phyloP scores from a whole-genome alignment of 1,140 invertebrate genomes.

The Sinella curviseta region DNA sequence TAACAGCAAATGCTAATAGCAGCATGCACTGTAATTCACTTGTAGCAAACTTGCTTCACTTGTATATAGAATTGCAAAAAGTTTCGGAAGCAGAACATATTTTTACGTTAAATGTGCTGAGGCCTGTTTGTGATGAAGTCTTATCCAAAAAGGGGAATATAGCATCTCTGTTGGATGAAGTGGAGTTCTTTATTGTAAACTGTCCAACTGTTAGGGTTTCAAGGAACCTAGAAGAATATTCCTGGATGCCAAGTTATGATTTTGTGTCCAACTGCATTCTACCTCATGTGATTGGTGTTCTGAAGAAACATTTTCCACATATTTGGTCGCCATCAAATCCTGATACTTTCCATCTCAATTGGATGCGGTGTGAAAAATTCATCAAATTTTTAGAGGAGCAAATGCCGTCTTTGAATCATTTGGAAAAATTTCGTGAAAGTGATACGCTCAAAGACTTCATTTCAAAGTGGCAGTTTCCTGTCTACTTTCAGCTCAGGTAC shows the following conservation, averaged over 20 bases:
- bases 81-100: conserved; percentile 40
- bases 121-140: conserved; percentile 43
- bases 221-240: conserved; percentile 29
- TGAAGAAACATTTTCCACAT: conserved; percentile 48
- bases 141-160: conserved; percentile 46
- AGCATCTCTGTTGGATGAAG: conserved; percentile 41
- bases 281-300: conserved; percentile 35
- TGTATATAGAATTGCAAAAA: conserved; percentile 40
- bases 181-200: conserved; percentile 36
- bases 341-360: conserved; percentile 46
- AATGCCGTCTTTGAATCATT: conserved; percentile 56
- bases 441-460: conserved; percentile 65
- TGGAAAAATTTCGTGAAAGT: conserved; percentile 42
- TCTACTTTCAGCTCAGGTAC: conserved; percentile 88
- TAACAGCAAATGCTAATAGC: not conserved
- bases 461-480: conserved; percentile 86
- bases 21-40: not conserved
- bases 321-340: conserved; percentile 49
- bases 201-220: conserved; percentile 35
- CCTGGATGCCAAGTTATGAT: conserved; percentile 46
- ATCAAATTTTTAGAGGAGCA: conserved; percentile 71
- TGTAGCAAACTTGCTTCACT: conserved; percentile 34
- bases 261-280: conserved; percentile 42
- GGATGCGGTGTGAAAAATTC: conserved; percentile 61
- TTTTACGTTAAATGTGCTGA: conserved; percentile 40